phyloP scores from a whole-genome alignment of 2,113 vertebrate species.

The Propithecus coquereli region DNA sequence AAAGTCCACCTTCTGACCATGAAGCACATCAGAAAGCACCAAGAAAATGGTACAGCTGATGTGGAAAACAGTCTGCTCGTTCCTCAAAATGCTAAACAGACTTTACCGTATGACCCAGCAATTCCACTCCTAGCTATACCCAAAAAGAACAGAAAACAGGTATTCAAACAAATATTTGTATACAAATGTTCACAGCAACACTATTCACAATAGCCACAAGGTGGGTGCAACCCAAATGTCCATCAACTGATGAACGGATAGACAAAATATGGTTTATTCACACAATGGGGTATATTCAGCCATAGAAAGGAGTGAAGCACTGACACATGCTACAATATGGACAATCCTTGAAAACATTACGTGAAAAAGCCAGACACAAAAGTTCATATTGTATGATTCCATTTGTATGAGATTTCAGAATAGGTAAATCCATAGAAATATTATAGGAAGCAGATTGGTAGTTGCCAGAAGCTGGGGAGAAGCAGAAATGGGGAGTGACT shows the following conservation, averaged over 20 bases:
- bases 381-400: not conserved
- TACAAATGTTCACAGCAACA: not conserved
- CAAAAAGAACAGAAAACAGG: not conserved
- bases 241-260: not conserved
- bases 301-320: not conserved
- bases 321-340: not conserved
- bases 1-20: not conserved
- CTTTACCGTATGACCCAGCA: not conserved
- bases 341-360: not conserved
- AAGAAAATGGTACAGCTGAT: not conserved
- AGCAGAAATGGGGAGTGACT: not conserved
- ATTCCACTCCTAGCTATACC: not conserved
- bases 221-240: not conserved
- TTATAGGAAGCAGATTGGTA: not conserved
- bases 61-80: not conserved
- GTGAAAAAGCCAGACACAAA: not conserved
- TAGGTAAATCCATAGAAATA: not conserved
- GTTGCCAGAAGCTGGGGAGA: not conserved
- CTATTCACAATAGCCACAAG: not conserved
- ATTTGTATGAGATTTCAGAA: not conserved
- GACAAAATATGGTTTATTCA: not conserved
- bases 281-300: not conserved
- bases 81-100: not conserved
- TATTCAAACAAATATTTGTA: constrained; percentile 2
- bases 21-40: no score